phyloP scores from a whole-genome alignment of 2,797 vertebrate genomes.

The Naso thynnoides region DNA sequence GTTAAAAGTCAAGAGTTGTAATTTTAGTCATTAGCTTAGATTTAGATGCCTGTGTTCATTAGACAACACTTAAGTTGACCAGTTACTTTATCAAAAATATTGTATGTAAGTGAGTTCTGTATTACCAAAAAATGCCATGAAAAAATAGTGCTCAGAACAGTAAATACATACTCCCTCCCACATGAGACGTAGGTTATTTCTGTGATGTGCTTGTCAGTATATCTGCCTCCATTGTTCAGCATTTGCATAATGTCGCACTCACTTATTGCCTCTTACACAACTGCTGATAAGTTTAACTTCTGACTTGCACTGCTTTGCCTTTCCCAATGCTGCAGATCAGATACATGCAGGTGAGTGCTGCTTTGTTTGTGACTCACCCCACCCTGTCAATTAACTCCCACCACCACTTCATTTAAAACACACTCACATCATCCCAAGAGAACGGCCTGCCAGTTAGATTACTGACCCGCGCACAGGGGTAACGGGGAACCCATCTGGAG shows the following conservation, averaged over 20 bases:
- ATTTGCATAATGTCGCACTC: slow-evolving; percentile 30
- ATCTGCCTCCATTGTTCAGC: neutral
- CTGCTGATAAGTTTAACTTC: slow-evolving; percentile 55
- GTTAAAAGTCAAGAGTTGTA: neutral
- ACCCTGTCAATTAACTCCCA: slow-evolving; percentile 47
- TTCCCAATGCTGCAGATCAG: slow-evolving; percentile 95
- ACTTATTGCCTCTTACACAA: slow-evolving; percentile 21
- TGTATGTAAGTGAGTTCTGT: neutral
- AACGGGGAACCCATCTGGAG: slow-evolving; percentile 55
- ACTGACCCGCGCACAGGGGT: slow-evolving; percentile 27
- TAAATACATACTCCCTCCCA: slow-evolving; percentile 15
- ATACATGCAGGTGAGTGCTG: slow-evolving; percentile 96
- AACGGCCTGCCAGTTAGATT: slow-evolving; percentile 40
- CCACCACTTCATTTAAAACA: slow-evolving; percentile 54
- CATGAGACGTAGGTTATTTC: neutral
- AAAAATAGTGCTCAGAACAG: neutral
- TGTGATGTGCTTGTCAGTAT: slow-evolving; percentile 6
- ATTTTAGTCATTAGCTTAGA: neutral
- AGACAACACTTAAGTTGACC: neutral
- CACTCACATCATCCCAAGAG: slow-evolving; percentile 49
- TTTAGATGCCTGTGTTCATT: neutral
- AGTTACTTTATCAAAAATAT: neutral
- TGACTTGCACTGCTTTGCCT: slow-evolving; percentile 78
- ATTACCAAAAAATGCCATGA: slow-evolving; percentile 10
- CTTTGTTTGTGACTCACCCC: slow-evolving; percentile 62